Percentiles rank a stretch among this genome's conserved stretches.
These are phyloP conservation scores for Percina caprodes DNA, from an alignment of 2,113 vertebrate species.

Conservation along the genomic window DNA sequence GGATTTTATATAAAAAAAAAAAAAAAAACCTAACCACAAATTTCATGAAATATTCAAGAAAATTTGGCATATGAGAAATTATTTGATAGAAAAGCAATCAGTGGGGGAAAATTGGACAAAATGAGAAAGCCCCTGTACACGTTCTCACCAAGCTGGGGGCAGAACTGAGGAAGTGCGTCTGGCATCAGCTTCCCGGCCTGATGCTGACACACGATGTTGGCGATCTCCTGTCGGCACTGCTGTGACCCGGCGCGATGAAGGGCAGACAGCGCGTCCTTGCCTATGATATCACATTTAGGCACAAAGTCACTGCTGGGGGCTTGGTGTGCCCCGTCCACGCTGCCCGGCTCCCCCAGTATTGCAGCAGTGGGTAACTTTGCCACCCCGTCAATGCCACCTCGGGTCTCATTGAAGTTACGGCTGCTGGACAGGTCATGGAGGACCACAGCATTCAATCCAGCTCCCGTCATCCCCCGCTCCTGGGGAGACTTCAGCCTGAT, in stretches of 20 bases:
- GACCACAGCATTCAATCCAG: conserved; percentile 59
- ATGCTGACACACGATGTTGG: conserved; percentile 95
- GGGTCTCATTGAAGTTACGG: conserved; percentile 87
- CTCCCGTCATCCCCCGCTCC: conserved; percentile 54
- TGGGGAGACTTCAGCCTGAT: conserved; percentile 71
- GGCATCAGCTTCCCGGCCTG: conserved; percentile 94
- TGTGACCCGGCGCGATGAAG: conserved; percentile 91
- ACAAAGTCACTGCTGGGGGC: conserved; percentile 89
- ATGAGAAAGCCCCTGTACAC: neutral
- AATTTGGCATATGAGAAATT: neutral
- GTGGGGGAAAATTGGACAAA: neutral
- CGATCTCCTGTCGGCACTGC: conserved; percentile 95
- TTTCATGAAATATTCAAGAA: neutral
- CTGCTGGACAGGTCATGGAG: conserved; percentile 86
- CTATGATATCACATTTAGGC: conserved; percentile 93
- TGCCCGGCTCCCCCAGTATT: conserved; percentile 92
- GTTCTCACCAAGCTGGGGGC: conserved; percentile 89
- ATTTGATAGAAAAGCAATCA: neutral
- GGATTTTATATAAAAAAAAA: neutral
- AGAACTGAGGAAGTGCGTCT: conserved; percentile 89
- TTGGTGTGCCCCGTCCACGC: conserved; percentile 94
- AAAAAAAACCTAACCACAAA: neutral
- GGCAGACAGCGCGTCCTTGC: conserved; percentile 95
- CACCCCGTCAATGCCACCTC: conserved; percentile 73
- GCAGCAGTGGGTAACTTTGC: conserved; percentile 76